Percentiles rank a stretch among this genome's conserved stretches.
phyloP scores from a whole-genome alignment of 2,113 vertebrate species.

The Corythornis vintsioides region DNA sequence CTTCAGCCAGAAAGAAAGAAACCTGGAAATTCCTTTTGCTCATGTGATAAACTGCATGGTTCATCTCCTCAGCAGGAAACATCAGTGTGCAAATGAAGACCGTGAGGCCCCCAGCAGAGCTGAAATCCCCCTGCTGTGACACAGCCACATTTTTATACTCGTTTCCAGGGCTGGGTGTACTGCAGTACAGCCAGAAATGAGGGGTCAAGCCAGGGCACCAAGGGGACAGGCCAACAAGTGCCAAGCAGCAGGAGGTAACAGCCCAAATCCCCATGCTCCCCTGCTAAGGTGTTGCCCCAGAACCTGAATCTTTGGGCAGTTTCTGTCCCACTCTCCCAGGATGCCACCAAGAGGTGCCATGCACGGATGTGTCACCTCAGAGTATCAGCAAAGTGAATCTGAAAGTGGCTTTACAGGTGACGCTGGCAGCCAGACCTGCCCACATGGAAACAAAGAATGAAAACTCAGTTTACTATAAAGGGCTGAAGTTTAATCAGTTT shows the following conservation, averaged over 20 bases:
- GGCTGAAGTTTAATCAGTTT: not conserved
- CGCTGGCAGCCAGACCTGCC: not conserved
- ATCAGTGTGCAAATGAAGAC: not conserved
- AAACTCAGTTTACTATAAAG: not conserved
- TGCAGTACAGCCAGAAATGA: not conserved
- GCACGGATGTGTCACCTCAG: not conserved
- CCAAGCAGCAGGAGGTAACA: not conserved
- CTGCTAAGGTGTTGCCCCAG: not conserved
- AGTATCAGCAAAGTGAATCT: not conserved
- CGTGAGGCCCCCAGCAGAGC: not conserved
- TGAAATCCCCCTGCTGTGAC: not conserved
- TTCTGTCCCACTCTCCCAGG: not conserved
- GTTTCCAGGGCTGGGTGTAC: not conserved
- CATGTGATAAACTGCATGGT: not conserved
- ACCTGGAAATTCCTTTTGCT: not conserved
- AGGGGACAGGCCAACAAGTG: not conserved
- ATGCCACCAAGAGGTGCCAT: not conserved
- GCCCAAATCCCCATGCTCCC: not conserved
- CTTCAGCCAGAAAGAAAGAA: not conserved
- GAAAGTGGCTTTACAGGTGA: not conserved
- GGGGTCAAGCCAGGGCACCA: not conserved
- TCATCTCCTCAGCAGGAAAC: not conserved
- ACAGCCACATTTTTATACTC: not conserved
- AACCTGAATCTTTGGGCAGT: not conserved
- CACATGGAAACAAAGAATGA: not conserved